Conservation (phyloP, 2,888 invertebrate species). For the Stenichneumon culpator region DNA sequence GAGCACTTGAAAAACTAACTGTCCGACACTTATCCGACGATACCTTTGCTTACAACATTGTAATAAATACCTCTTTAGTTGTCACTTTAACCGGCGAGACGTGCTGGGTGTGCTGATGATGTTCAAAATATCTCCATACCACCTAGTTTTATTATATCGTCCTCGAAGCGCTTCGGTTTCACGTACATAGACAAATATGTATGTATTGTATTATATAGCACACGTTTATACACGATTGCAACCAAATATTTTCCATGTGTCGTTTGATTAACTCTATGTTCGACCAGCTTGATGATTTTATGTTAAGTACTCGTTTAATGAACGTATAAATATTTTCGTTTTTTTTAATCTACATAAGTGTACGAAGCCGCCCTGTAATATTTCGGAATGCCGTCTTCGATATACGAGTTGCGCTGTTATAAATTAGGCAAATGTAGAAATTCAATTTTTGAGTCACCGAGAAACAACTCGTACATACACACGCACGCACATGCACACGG, state of each 20-base stretch:
- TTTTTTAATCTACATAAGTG: conserved; percentile 20
- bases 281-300: conserved; percentile 8
- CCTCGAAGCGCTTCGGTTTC: conserved; percentile 36
- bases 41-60: not conserved
- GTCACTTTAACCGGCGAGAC: not conserved
- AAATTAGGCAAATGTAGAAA: conserved; percentile 31
- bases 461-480: conserved; percentile 36
- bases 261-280: conserved; percentile 2
- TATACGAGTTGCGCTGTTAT: conserved; percentile 57
- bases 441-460: conserved; percentile 13
- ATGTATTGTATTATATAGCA: conserved; percentile 35
- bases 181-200: conserved; percentile 28
- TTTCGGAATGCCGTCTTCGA: conserved; percentile 64
- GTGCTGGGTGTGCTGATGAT: conserved; percentile 15
- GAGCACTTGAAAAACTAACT: not conserved
- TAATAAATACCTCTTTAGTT: not conserved
- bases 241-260: conserved; percentile 19
- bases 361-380: conserved; percentile 23
- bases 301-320: conserved; percentile 31
- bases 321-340: conserved; percentile 21
- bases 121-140: conserved; percentile 30
- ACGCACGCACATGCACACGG: conserved; percentile 62
- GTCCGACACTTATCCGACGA: too few relatives aligned
- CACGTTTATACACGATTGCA: conserved; percentile 32
- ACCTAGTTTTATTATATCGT: conserved; percentile 13